These are phyloP conservation scores for Drosophila virilis DNA, from an alignment of 1,140 invertebrate species.

Conservation along the genomic window DNA sequence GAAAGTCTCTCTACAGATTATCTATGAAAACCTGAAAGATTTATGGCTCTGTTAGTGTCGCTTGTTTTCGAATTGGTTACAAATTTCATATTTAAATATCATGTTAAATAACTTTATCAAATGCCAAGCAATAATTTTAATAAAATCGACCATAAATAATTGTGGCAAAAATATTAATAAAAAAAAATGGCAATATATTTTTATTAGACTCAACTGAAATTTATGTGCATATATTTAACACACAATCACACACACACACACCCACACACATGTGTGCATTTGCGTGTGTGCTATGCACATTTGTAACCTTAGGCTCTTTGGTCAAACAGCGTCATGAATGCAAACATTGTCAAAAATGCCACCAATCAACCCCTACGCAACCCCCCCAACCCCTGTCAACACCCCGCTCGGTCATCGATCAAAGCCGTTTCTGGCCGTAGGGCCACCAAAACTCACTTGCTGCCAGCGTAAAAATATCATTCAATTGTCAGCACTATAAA, in stretches of 20 bases:
- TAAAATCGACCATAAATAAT: conserved; percentile 44
- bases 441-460: conserved; percentile 44
- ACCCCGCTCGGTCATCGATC: conserved; percentile 56
- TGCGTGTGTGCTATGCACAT: conserved; percentile 26
- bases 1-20: neutral
- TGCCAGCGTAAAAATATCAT: conserved; percentile 70
- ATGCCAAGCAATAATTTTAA: conserved; percentile 35
- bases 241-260: neutral
- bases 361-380: conserved; percentile 49
- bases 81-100: conserved; percentile 30
- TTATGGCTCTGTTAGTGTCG: conserved; percentile 40
- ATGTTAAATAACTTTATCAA: conserved; percentile 28
- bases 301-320: conserved; percentile 40
- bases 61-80: conserved; percentile 5
- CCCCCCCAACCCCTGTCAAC: neutral
- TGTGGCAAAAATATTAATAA: conserved; percentile 17
- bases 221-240: conserved; percentile 38
- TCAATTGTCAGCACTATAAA: conserved; percentile 83
- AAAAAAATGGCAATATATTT: conserved; percentile 20
- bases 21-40: conserved; percentile 19
- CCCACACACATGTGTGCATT: neutral
- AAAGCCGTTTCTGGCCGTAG: conserved; percentile 42
- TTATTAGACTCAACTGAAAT: conserved; percentile 25
- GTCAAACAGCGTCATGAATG: conserved; percentile 26
- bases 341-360: conserved; percentile 71